Conservation (phyloP, 2,888 invertebrate genomes). For the Tenthredo amoena region DNA sequence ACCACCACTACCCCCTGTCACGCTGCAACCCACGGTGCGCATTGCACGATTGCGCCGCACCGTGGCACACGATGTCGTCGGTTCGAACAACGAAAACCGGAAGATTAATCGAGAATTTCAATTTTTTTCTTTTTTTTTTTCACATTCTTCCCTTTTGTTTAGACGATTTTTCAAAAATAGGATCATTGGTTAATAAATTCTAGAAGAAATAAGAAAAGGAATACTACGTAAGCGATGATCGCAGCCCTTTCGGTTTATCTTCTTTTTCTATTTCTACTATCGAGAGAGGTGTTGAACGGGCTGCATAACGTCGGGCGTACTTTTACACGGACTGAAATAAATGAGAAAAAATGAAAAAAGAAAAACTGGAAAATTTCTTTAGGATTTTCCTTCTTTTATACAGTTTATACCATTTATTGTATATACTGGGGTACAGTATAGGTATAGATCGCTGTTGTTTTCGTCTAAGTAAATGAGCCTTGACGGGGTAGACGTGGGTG, state of each 20-base stretch:
- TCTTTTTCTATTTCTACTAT: neutral
- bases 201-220: neutral
- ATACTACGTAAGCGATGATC: neutral
- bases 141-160: neutral
- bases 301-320: neutral
- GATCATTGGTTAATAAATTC: neutral
- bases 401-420: neutral
- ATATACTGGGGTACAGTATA: neutral
- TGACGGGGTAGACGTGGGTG: neutral
- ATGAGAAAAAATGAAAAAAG: neutral
- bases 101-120: neutral
- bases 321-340: neutral
- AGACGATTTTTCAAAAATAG: neutral
- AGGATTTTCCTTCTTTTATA: neutral
- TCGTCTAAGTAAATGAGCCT: neutral
- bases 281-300: neutral
- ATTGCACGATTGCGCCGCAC: conserved; percentile 54
- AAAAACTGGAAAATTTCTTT: neutral
- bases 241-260: neutral
- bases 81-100: neutral
- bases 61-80: conserved; percentile 27
- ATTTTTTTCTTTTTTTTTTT: neutral
- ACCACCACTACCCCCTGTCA: conserved; percentile 50
- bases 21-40: conserved; percentile 59
- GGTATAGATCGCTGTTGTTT: neutral